Percentiles rank a stretch among this genome's conserved stretches.
Evolutionary conservation across 2,888 invertebrate genomes (phyloP).

Genomic region (Callyntrura guangdongensis): DNA sequence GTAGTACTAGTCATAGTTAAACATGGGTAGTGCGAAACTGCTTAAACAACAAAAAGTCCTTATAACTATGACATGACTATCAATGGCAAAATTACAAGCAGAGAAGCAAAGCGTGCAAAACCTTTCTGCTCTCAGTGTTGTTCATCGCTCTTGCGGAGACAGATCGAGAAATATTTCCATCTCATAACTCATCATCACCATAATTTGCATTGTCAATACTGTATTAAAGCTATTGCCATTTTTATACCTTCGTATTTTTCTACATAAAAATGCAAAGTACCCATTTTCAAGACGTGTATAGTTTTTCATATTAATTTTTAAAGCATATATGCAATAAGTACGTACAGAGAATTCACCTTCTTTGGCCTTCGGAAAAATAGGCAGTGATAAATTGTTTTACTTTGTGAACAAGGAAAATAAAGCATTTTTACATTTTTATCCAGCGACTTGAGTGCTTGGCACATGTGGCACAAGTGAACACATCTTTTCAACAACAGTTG

Average conservation of each 20-base stretch:
- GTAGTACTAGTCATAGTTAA: background rate
- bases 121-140: conserved; percentile 59
- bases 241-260: background rate
- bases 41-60: background rate
- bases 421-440: no score
- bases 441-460: no score
- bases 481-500: no score
- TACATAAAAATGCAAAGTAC: background rate
- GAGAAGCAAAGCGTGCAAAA: conserved; percentile 61
- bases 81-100: background rate
- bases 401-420: no score
- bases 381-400: no score
- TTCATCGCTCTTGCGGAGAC: conserved; percentile 60
- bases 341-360: background rate
- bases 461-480: no score
- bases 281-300: background rate
- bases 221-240: background rate
- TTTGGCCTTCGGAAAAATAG: no score
- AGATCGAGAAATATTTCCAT: conserved; percentile 25
- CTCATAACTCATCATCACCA: background rate
- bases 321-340: background rate
- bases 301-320: background rate
- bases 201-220: background rate
- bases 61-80: conserved; percentile 1
- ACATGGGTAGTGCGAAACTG: conserved; percentile 39